Percentiles rank a stretch among this genome's conserved stretches.
These are phyloP conservation scores for Galendromus occidentalis DNA, from an alignment of 1,140 invertebrate genomes.

Conservation along the genomic window DNA sequence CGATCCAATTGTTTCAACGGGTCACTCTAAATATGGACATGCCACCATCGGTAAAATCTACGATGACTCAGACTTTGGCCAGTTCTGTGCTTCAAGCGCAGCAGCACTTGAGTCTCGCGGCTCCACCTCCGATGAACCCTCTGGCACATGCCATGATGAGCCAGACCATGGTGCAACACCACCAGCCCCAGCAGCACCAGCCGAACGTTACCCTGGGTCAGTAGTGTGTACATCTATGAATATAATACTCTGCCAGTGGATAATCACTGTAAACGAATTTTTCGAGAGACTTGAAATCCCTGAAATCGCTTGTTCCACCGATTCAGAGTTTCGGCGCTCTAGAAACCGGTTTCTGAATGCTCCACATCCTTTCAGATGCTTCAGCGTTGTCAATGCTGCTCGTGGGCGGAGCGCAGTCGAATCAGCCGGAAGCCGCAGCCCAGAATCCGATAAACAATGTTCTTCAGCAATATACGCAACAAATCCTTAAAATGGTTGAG, in stretches of 20 bases:
- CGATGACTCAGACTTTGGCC: slow-evolving; percentile 18
- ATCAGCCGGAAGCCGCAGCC: not conserved
- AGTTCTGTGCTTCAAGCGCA: slow-evolving; percentile 19
- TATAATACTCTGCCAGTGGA: too few relatives aligned
- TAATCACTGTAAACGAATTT: too few relatives aligned
- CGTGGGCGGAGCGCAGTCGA: not conserved
- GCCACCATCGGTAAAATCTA: slow-evolving; percentile 16
- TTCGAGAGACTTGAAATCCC: too few relatives aligned
- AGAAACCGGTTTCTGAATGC: too few relatives aligned
- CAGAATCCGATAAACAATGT: not conserved
- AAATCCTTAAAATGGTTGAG: slow-evolving; percentile 9
- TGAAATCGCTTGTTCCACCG: too few relatives aligned
- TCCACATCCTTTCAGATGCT: not conserved
- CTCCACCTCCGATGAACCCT: slow-evolving; percentile 13
- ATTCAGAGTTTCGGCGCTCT: too few relatives aligned
- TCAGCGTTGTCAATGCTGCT: not conserved
- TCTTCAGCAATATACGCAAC: slow-evolving; percentile 7
- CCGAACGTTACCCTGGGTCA: not conserved
- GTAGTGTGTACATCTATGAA: not conserved
- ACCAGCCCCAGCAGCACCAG: not conserved
- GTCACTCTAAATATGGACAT: slow-evolving; percentile 21
- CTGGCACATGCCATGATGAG: not conserved
- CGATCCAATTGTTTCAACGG: slow-evolving; percentile 21
- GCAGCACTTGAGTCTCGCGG: slow-evolving; percentile 19
- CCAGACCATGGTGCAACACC: not conserved